These are phyloP conservation scores for Prionailurus viverrinus DNA, from an alignment of 2,113 vertebrate genomes.

Conservation along the genomic window DNA sequence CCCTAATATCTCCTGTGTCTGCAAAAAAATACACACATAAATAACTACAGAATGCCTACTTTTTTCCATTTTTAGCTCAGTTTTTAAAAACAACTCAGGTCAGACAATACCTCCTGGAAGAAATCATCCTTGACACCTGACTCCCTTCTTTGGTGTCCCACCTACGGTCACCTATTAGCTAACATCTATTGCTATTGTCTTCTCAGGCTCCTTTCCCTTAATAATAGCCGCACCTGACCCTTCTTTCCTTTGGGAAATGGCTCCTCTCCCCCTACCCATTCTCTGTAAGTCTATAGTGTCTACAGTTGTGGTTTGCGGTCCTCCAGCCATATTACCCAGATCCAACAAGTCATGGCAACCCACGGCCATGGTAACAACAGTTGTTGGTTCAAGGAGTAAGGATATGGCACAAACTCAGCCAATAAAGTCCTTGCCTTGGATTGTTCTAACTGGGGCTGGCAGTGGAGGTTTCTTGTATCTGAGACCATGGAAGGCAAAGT, in stretches of 20 bases:
- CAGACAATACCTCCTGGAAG: not conserved
- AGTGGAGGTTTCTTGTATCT: not conserved
- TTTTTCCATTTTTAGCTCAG: not conserved
- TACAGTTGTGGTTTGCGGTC: not conserved
- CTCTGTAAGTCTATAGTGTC: not conserved
- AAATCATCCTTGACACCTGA: not conserved
- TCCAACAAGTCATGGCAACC: not conserved
- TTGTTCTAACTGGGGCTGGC: not conserved
- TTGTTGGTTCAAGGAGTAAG: not conserved
- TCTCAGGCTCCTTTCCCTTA: not conserved
- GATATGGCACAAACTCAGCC: not conserved
- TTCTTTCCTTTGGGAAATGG: not conserved
- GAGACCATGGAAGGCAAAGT: not conserved
- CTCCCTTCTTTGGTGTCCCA: not conserved
- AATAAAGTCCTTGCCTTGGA: not conserved
- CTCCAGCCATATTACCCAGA: not conserved
- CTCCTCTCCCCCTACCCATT: not conserved
- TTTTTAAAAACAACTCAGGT: not conserved
- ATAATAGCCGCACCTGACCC: not conserved
- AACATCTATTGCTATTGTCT: not conserved
- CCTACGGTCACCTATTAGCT: not conserved
- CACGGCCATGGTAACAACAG: not conserved
- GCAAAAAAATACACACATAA: not conserved
- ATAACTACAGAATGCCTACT: not conserved
- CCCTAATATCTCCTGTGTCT: not conserved